Evolutionary conservation across 1,140 invertebrate species (phyloP).

Genomic region (Trichomalopsis sarcophagae): DNA sequence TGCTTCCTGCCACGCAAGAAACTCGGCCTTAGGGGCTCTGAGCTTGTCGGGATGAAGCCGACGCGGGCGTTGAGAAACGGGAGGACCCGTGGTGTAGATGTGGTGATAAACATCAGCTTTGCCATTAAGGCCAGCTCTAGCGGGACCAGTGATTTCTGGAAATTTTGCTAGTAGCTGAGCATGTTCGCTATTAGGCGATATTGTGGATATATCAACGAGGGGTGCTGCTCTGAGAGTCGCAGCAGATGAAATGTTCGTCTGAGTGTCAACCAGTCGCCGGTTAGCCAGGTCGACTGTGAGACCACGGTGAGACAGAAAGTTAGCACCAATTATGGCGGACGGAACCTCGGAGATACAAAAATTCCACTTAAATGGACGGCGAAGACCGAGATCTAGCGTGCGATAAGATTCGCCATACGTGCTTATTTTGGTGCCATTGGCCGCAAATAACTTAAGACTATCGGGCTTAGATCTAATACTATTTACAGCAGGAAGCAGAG

Average conservation of each 20-base stretch:
- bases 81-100: background rate
- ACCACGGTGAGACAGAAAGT: constrained; percentile 14
- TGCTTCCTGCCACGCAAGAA: no score
- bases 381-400: no score
- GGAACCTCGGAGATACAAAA: constrained; percentile 27
- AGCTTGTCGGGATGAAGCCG: no score
- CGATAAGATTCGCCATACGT: no score
- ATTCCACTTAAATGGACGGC: background rate
- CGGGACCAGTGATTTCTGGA: background rate
- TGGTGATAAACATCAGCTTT: constrained; percentile 18
- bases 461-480: background rate
- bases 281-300: no score
- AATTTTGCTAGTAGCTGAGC: background rate
- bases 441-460: background rate
- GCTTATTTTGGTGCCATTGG: background rate
- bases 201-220: no score
- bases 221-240: background rate
- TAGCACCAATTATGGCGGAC: constrained; percentile 21
- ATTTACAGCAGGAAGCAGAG: background rate
- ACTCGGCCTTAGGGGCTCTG: no score
- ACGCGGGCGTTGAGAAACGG: no score
- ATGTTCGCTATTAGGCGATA: background rate
- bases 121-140: no score
- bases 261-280: background rate
- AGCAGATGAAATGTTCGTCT: background rate